Evolutionary conservation across 2,113 vertebrate genomes (phyloP), one percentile per base, ranked within the genome.

Genomic region (Lamprotornis superbus): DNA sequence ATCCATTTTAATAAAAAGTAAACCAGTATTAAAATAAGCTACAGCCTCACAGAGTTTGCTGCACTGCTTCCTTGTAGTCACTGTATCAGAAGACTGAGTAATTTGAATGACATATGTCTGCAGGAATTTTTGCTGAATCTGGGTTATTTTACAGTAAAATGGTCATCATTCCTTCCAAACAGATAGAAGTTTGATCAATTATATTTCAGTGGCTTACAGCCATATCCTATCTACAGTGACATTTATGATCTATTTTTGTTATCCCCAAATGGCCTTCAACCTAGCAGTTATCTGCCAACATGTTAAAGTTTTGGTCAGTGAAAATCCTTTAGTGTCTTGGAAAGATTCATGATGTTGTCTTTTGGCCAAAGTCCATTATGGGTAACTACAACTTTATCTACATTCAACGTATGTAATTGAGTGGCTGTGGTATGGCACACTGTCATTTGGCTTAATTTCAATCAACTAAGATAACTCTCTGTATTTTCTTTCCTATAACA

Each of bases 311-410:
- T 76, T 82, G 85, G 83, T 94, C 90, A 79, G 61, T 89, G 53
- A 83, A 93, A 88, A 93, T 96, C 83, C 74, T 77, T 83, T 71
- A 89, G 83, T 78, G 73, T 92, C 83, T 90, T 89, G 69, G 76
- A 96, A 96, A 95, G 90, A 81, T 82, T 94, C 69, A 81, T 16
- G 65, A 56, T 92, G 47, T 40, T 94, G 67, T 89, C 52, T 92
- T 90, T 69, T 96, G 92, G 92, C 64, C 31, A 68, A 79, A 87
- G 87, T 94, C 90, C 92, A 87, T 81, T 78, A 71, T 4, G 88
- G 93, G 82, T 95, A 96, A 95, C 95, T 96, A 93, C 76, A 96
- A 39, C 80, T 96, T 96, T 96, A 96, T 97, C 92, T 96, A 15
- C 63, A 25, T 90, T 86, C 64, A 92, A 5, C 0, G 17, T 71